Conservation (phyloP, 2,888 invertebrate genomes). For the Luperina testacea region DNA sequence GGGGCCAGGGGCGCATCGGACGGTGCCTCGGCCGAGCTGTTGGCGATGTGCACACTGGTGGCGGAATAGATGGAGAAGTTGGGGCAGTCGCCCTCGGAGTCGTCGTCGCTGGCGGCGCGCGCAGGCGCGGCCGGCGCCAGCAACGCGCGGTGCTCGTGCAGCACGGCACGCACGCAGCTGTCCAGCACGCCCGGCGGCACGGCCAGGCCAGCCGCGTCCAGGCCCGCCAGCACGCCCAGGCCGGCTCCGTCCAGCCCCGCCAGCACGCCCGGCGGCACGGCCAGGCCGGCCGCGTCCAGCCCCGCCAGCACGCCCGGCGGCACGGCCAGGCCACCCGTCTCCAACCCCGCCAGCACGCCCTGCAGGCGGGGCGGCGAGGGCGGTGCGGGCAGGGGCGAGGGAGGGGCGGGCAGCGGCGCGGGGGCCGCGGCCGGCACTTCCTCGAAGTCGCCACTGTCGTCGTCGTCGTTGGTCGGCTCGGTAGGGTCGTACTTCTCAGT, state of each 20-base stretch:
- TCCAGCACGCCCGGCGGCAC: slow-evolving; percentile 78
- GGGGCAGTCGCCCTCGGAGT: slow-evolving; percentile 93
- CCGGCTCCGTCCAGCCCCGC: slow-evolving; percentile 65
- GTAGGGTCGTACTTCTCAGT: slow-evolving; percentile 90
- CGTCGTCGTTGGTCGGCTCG: slow-evolving; percentile 87
- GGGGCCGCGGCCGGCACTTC: slow-evolving; percentile 16
- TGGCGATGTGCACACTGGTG: slow-evolving; percentile 93
- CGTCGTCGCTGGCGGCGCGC: slow-evolving; percentile 82
- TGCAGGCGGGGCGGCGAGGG: slow-evolving; percentile 39
- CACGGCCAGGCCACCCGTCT: slow-evolving; percentile 71
- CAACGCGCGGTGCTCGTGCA: slow-evolving; percentile 80
- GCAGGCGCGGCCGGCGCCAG: slow-evolving; percentile 56
- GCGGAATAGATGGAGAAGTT: slow-evolving; percentile 96
- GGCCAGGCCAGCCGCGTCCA: slow-evolving; percentile 70
- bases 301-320: slow-evolving; percentile 74
- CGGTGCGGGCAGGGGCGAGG: slow-evolving; percentile 65
- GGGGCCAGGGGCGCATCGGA: slow-evolving; percentile 54
- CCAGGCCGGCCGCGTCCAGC: no score
- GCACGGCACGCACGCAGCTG: slow-evolving; percentile 81
- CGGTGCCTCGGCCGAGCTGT: slow-evolving; percentile 75
- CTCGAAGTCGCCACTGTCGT: slow-evolving; percentile 76
- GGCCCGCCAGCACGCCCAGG: slow-evolving; percentile 71
- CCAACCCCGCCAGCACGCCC: slow-evolving; percentile 71
- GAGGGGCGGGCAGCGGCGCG: slow-evolving; percentile 5
- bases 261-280: slow-evolving; percentile 76